These are phyloP conservation scores for Ganaspis sp. DNA, from an alignment of 1,140 invertebrate genomes.

Conservation along the genomic window DNA sequence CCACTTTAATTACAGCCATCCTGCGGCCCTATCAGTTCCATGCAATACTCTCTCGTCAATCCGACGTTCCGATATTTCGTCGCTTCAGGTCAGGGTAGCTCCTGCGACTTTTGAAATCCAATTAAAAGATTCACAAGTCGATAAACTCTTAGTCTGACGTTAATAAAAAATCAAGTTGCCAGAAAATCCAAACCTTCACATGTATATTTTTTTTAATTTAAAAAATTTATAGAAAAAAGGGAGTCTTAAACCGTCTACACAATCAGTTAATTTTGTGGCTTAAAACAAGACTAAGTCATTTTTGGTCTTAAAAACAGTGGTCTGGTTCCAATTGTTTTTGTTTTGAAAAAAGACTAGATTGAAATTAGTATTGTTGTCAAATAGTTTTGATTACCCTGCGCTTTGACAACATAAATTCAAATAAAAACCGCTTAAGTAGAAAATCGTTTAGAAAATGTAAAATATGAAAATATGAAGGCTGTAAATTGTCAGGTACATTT, in stretches of 20 bases:
- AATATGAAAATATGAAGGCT: not conserved
- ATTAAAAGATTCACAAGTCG: not conserved
- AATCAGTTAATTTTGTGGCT: too few relatives aligned
- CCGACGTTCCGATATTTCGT: constrained; percentile 47
- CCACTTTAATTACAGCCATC: constrained; percentile 73
- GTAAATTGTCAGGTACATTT: not conserved
- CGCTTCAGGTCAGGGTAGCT: not conserved
- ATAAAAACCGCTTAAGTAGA: too few relatives aligned
- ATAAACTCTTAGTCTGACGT: constrained; percentile 5
- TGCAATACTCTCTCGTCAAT: constrained; percentile 59
- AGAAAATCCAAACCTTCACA: not conserved
- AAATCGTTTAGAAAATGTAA: too few relatives aligned
- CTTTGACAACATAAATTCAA: too few relatives aligned
- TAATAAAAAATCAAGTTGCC: not conserved
- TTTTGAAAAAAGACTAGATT: too few relatives aligned
- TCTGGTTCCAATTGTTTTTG: too few relatives aligned
- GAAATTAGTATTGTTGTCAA: too few relatives aligned
- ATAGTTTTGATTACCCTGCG: too few relatives aligned
- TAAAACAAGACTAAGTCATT: too few relatives aligned
- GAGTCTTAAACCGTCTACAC: too few relatives aligned
- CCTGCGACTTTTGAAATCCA: not conserved
- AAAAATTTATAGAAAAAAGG: too few relatives aligned
- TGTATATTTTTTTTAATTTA: not conserved
- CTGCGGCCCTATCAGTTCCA: constrained; percentile 52
- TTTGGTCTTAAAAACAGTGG: too few relatives aligned